Evolutionary conservation across 2,113 vertebrate genomes (phyloP).

Genomic region (Spizaetus ornatus): DNA sequence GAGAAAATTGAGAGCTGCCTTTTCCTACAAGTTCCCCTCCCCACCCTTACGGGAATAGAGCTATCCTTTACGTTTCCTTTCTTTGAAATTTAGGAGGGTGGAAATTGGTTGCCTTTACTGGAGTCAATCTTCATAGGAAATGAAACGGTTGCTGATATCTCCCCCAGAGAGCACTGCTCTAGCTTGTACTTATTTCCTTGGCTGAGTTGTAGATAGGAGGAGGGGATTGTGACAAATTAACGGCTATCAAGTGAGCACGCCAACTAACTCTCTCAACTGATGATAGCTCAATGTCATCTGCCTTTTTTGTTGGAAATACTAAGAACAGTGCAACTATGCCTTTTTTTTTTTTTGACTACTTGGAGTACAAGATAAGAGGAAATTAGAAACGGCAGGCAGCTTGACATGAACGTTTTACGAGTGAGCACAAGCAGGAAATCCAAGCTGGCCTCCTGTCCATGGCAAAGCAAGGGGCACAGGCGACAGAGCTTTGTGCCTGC

Average conservation of each 20-base stretch:
- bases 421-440: background rate
- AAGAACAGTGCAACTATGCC: background rate
- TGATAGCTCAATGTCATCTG: background rate
- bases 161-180: background rate
- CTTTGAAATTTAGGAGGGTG: background rate
- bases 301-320: background rate
- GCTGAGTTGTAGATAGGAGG: background rate
- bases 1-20: background rate
- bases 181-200: background rate
- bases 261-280: background rate
- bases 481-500: accelerated
- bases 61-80: background rate
- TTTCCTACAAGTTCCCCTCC: background rate
- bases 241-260: accelerated
- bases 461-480: background rate
- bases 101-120: background rate
- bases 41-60: background rate
- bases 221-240: background rate
- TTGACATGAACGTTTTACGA: background rate
- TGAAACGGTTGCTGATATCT: background rate
- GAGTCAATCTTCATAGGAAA: background rate
- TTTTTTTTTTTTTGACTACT: background rate
- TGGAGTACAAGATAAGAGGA: background rate
- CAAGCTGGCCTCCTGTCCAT: background rate
- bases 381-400: background rate